A percentile compares a stretch with the other conserved stretches of the same genome.
Conservation (phyloP, 2,113 vertebrate species). For the Pogonocichla stellata region DNA sequence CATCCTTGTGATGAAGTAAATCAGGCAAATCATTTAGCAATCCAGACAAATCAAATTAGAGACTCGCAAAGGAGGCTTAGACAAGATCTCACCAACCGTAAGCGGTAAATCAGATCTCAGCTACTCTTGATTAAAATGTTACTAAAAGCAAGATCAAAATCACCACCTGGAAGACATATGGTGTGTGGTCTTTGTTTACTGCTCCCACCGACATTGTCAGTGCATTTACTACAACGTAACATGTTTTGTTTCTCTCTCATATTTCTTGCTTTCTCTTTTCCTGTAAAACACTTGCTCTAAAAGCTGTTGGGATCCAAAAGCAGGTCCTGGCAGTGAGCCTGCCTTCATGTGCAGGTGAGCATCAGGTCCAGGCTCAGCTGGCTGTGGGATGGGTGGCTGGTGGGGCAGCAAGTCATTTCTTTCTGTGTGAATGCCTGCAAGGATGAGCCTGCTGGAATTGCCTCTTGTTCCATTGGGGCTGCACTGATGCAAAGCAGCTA, state of each 20-base stretch:
- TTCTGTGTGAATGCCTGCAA: background rate
- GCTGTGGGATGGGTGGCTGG: background rate
- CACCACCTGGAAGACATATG: background rate
- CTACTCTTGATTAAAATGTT: constrained; percentile 7
- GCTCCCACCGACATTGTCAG: background rate
- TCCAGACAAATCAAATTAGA: constrained; percentile 16
- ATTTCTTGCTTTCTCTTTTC: background rate
- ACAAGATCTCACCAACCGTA: background rate
- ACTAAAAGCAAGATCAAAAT: background rate
- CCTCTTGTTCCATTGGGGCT: background rate
- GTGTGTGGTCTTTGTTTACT: background rate
- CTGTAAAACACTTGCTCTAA: background rate
- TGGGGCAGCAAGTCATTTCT: background rate
- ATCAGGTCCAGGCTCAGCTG: background rate
- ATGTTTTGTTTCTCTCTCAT: background rate
- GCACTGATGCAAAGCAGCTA: background rate
- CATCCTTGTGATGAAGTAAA: background rate
- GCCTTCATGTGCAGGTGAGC: background rate
- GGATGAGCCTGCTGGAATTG: background rate
- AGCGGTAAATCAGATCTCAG: background rate
- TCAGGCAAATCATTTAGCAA: background rate
- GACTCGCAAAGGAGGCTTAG: background rate
- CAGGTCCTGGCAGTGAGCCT: background rate
- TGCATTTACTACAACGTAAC: background rate
- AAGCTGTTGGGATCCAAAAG: background rate